Base-by-base conservation (phyloP, 2,888 invertebrate genomes). In the Autographa gamma region DNA sequence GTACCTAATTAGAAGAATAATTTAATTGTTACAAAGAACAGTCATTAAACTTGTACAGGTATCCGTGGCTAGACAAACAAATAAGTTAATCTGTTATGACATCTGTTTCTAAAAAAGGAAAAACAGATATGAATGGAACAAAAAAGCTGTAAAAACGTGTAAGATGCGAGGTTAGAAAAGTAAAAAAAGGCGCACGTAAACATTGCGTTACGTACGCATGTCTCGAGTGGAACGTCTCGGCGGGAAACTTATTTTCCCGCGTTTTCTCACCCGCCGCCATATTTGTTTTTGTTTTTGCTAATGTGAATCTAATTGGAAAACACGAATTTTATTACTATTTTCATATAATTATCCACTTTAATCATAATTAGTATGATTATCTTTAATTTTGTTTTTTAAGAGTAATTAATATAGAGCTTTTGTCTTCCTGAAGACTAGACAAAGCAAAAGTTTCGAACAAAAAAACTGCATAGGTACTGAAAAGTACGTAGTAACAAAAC, bases 221-320 rank as follows among this genome's bases (percentile, higher is more conserved):
- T 93, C 93, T 91, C 91, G 89, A 89, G 89, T 85, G 87, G 82
- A 74, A 81, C 87, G 89, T 87, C 87, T 90, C 86, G 92, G 94
- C 94, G 94, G 94, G 94, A 94, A 95, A 94, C 90, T 92, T 90
- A 91, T 92, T 95, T 94, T 94, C 94, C 95, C 95, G 95, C 95
- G 91, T 92, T 94, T 93, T 92, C 89, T 82, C 83, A 71, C 60
- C 77, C 67, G 85, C 81, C 89, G 90, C 91, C 91, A 90, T 90
- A 86, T 90, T 90, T 88, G 84, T 85, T 88, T 85, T 80, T 79
- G 83, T 84, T 82, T 73, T 82, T 76, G 81, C 92, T 86, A 88
- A 92, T 90, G 79, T 81, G 92, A 93, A 89, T 93, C 93, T 89
- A 86, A 90, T 91, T 90, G 87, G 93, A 89, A 80, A 79, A 81